Evolutionary conservation across 2,888 invertebrate genomes (phyloP).

Genomic region (Thalpophila matura): DNA sequence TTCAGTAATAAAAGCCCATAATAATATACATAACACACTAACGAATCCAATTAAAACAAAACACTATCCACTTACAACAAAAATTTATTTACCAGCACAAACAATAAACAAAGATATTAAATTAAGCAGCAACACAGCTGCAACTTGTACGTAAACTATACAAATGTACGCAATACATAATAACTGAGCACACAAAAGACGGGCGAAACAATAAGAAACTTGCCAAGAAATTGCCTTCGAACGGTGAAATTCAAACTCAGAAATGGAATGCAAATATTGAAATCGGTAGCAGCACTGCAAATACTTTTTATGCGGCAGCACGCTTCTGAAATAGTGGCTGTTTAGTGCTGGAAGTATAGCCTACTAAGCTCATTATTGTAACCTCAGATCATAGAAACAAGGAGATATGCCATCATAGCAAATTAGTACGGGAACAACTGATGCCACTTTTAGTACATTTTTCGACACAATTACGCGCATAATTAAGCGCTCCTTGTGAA

Average conservation of each 20-base stretch:
- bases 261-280: constrained; percentile 88
- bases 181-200: constrained; percentile 68
- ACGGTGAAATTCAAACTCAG: constrained; percentile 76
- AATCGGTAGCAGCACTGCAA: constrained; percentile 75
- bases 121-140: constrained; percentile 39
- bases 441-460: no score
- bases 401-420: no score
- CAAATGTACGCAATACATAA: constrained; percentile 59
- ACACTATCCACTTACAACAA: constrained; percentile 36
- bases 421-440: no score
- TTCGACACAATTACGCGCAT: no score
- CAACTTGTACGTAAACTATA: constrained; percentile 41
- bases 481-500: no score
- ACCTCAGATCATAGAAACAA: no score
- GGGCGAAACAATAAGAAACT: constrained; percentile 75
- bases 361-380: constrained; percentile 44
- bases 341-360: constrained; percentile 36
- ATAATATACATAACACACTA: constrained; percentile 17
- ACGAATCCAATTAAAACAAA: constrained; percentile 41
- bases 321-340: constrained; percentile 72
- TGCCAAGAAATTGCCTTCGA: constrained; percentile 74
- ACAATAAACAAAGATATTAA: constrained; percentile 56
- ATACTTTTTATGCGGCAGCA: constrained; percentile 84
- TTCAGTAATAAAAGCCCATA: not conserved
- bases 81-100: constrained; percentile 38